Base-by-base conservation (phyloP, 2,888 invertebrate species). In the Lasioglossum morio region DNA sequence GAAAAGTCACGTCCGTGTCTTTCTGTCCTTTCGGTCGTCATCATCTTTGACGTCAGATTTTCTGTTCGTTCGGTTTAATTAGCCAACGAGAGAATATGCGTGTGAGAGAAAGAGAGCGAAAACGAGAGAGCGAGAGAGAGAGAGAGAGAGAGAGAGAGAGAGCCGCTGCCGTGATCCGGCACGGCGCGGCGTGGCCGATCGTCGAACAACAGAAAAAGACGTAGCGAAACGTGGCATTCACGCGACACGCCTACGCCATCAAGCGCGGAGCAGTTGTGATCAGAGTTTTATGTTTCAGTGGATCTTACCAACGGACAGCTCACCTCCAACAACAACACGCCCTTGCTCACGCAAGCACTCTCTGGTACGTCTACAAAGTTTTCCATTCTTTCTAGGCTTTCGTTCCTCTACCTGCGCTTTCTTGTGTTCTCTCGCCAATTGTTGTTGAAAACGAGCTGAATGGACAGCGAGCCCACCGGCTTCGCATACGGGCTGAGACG, bases 261-360 rank as follows among this genome's bases (percentile, higher is more conserved):
- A 95, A 94, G 93, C 94, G 95, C 95, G 95, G 95, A 95, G 95
- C 95, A 96, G 95, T 96, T 96, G 96, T 96, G 96, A 96, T 96
- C 95, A 95, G 95, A 96, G 93, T 96, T 96, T 96, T 96, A 96
- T 96, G 96, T 97, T 97, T 96, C 97, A 98, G 98, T 98, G 97
- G 98, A 98, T 97, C 97, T 98, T 96, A 98, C 98, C 97, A 98
- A 98, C 96, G 98, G 98, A 96, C 98, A 98, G 96, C 97, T 98
- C 96, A 98, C 98, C 96, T 98, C 98, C 96, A 98, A 98, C 97
- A 98, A 98, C 97, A 98, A 98, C 96, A 98, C 98, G 95, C 98
- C 98, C 95, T 97, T 98, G 96, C 97, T 98, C 96, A 98, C 98
- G 96, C 98, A 98, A 97, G 98, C 98, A 95, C 97, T 98, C 96